Base-by-base conservation (phyloP, 2,113 vertebrate genomes). In the Tachycineta bicolor region DNA sequence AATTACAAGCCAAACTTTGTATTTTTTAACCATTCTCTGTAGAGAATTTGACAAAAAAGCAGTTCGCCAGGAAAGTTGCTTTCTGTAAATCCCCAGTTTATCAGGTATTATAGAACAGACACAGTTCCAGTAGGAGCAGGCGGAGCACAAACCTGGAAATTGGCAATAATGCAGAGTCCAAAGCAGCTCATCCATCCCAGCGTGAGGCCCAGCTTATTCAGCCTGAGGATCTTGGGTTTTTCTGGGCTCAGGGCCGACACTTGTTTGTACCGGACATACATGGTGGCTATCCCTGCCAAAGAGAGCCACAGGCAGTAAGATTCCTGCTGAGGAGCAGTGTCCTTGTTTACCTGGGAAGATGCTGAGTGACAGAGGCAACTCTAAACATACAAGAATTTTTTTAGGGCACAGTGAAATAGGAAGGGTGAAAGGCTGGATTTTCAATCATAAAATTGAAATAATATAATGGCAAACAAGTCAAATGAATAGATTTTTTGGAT, bases 221-320 rank as follows among this genome's bases (percentile, higher is more conserved):
- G 95, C 69, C 37, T 95, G 82, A 96, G 93, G 74, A 98, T 96
- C 9, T 25, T 76, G n/a, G 55, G 26, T 26, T 98, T 97, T 10
- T 96, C 98, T 5, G 94, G 91, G 41, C 62, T 98, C 85, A 99
- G 95, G 78, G 98, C 98, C 56, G 98, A 91, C 74, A 99, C 99
- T 97, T 99, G 99, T 75, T 99, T 99, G 91, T 99, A 99, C 21
- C 99, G 98, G 50, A 99, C 98, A 10, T 99, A 99, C 82, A 99
- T 98, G 4, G 99, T 99, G 41, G 98, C 98, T 50, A 99, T 39
- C 15, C 98, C 99, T 99, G 76, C 59, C 65, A 96, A 93, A 67
- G 55, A 95, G 80, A 93, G 58, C 26, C 85, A 93, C 71, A 68
- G 34, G 46, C 75, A 88, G 22, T 58, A 18, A 34, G 62, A 74